These are phyloP conservation scores for Capreolus pygargus DNA, from an alignment of 2,113 vertebrate genomes.

Conservation along the genomic window DNA sequence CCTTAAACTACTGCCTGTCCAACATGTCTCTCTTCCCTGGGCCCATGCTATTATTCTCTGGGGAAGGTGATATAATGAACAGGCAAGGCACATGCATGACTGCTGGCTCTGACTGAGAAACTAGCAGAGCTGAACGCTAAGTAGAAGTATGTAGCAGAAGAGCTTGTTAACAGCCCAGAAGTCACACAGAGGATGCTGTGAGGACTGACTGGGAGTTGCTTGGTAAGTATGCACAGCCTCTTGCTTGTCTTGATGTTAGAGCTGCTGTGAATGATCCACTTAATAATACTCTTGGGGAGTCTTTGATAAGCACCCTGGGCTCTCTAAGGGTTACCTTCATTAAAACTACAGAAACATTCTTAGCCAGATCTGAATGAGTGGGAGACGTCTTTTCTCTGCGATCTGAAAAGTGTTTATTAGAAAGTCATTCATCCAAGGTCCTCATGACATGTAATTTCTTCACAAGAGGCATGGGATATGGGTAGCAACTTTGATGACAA, in stretches of 20 bases:
- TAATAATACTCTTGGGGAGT: slow-evolving; percentile 10
- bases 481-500: background rate
- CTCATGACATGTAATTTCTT: background rate
- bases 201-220: background rate
- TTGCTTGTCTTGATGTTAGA: slow-evolving; percentile 29
- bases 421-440: background rate
- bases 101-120: background rate
- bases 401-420: background rate
- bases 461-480: no score
- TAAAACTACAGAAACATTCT: background rate
- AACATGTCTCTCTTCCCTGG: background rate
- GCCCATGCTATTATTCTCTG: background rate
- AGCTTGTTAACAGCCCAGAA: slow-evolving; percentile 1
- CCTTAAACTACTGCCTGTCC: background rate
- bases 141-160: background rate
- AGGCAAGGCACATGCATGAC: background rate
- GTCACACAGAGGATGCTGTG: background rate
- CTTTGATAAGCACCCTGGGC: background rate
- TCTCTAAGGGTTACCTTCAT: background rate
- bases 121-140: slow-evolving; percentile 19
- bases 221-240: background rate
- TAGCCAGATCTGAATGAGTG: background rate
- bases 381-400: background rate
- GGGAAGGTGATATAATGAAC: background rate
- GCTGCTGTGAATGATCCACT: background rate